A percentile compares a stretch with the other conserved stretches of the same genome.
phyloP scores from a whole-genome alignment of 30 jellyfish, hydroid and myxozoan genomes.

The Haliclystus octoradiatus region DNA sequence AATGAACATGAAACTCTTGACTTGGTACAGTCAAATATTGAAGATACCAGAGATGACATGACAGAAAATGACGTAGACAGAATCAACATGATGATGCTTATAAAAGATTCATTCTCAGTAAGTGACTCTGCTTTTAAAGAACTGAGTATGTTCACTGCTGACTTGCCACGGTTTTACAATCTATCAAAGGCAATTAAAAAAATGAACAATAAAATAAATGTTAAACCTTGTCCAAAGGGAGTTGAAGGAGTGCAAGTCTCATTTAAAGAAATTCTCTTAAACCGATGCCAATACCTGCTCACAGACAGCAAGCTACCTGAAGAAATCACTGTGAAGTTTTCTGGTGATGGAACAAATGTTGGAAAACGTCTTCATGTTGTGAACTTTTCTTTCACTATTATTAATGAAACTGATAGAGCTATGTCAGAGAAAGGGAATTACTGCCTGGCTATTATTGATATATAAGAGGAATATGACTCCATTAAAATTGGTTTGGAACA shows the following conservation, averaged over 20 bases:
- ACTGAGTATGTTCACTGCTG: neutral
- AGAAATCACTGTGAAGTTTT: too few relatives aligned
- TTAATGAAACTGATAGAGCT: slow-evolving; percentile 12
- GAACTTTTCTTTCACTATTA: slow-evolving; percentile 4
- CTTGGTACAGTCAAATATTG: neutral
- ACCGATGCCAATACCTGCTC: too few relatives aligned
- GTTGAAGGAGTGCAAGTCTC: slow-evolving; percentile 11
- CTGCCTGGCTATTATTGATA: slow-evolving; percentile 7
- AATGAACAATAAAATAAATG: slow-evolving; percentile 2
- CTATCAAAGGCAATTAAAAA: neutral
- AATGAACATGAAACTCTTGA: neutral
- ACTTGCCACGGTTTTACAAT: slow-evolving; percentile 6
- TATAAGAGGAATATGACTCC: slow-evolving; percentile 13
- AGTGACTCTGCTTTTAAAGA: slow-evolving; percentile 8
- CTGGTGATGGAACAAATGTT: slow-evolving; percentile 29
- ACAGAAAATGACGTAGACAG: neutral
- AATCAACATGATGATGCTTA: neutral
- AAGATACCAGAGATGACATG: neutral
- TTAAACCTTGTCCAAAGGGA: slow-evolving; percentile 1
- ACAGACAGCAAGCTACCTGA: too few relatives aligned
- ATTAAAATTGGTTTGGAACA: slow-evolving; percentile 1
- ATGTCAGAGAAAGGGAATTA: slow-evolving; percentile 19
- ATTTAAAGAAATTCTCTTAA: neutral
- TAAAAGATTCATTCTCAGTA: slow-evolving; percentile 8
- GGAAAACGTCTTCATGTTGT: slow-evolving; percentile 28